These are phyloP conservation scores for Mormyrus lacerda DNA, from an alignment of 2,113 vertebrate genomes.

Conservation along the genomic window DNA sequence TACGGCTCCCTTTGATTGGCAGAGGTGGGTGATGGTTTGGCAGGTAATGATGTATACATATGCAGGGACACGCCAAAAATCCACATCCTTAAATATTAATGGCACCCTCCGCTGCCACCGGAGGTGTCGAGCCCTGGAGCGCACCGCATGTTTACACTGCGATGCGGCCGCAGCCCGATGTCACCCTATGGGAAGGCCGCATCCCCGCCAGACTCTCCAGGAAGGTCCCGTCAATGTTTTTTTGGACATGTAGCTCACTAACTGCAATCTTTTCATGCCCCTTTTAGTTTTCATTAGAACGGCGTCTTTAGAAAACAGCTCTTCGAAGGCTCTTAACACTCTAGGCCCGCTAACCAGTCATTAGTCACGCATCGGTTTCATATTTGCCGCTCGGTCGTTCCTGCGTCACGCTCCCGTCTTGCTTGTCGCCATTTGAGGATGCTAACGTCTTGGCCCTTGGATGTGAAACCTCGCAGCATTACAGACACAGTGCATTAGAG, in stretches of 20 bases:
- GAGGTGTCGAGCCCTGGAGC: background rate
- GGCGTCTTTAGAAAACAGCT: background rate
- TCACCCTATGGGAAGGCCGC: background rate
- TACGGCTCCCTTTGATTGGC: background rate
- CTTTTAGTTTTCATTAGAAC: background rate
- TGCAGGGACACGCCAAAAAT: conserved; percentile 41
- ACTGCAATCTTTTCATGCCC: background rate
- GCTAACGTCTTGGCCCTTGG: background rate
- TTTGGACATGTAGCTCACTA: background rate
- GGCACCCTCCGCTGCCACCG: conserved; percentile 17
- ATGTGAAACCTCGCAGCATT: background rate
- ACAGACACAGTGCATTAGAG: background rate
- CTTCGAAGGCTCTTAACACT: background rate
- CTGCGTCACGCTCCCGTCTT: background rate
- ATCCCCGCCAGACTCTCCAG: background rate
- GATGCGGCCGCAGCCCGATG: background rate
- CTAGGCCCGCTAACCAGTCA: background rate
- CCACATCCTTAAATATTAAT: conserved; percentile 45
- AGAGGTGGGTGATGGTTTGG: background rate
- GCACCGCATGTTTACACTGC: background rate
- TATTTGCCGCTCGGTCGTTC: background rate
- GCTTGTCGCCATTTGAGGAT: background rate
- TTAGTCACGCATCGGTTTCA: background rate
- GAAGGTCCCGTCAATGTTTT: background rate
- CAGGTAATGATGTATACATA: conserved; percentile 30